A percentile compares a stretch with the other conserved stretches of the same genome.
Evolutionary conservation across 2,797 vertebrate species (phyloP).

Genomic region (Mus caroli): DNA sequence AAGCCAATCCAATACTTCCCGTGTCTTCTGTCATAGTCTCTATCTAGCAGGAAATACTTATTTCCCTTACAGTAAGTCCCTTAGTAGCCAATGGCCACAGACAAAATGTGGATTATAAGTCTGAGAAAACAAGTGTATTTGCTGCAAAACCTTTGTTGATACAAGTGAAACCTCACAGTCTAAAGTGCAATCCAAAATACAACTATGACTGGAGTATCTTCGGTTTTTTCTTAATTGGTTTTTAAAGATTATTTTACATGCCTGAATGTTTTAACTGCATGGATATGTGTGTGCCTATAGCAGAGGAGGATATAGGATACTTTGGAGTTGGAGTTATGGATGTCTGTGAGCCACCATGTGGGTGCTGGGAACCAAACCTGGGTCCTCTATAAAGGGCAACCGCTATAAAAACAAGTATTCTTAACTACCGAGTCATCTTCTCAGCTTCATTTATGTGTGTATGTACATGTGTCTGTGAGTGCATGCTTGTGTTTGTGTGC

Average conservation of each 20-base stretch:
- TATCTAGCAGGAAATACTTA: conserved; percentile 47
- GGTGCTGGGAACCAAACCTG: background rate
- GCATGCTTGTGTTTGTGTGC: background rate
- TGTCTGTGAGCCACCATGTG: background rate
- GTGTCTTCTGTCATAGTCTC: conserved; percentile 29
- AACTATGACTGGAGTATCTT: conserved; percentile 52
- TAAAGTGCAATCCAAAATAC: conserved; percentile 43
- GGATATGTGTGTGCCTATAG: background rate
- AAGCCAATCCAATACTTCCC: conserved; percentile 40
- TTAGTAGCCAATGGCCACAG: conserved; percentile 12
- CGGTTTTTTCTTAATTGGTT: background rate
- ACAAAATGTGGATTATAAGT: background rate
- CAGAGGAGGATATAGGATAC: background rate
- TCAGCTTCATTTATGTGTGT: background rate
- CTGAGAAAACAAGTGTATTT: conserved; percentile 29
- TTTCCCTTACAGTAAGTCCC: conserved; percentile 33
- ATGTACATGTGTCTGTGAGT: background rate
- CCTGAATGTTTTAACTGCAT: background rate
- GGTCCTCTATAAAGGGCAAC: background rate
- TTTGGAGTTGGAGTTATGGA: background rate
- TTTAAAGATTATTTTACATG: background rate
- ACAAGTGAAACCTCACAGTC: conserved; percentile 63
- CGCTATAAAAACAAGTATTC: background rate
- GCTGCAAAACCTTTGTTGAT: conserved; percentile 47
- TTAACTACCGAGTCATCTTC: background rate